Percentiles rank a stretch among this genome's conserved stretches.
These are phyloP conservation scores for Donacobius atricapilla DNA, from an alignment of 2,113 vertebrate genomes.

Conservation along the genomic window DNA sequence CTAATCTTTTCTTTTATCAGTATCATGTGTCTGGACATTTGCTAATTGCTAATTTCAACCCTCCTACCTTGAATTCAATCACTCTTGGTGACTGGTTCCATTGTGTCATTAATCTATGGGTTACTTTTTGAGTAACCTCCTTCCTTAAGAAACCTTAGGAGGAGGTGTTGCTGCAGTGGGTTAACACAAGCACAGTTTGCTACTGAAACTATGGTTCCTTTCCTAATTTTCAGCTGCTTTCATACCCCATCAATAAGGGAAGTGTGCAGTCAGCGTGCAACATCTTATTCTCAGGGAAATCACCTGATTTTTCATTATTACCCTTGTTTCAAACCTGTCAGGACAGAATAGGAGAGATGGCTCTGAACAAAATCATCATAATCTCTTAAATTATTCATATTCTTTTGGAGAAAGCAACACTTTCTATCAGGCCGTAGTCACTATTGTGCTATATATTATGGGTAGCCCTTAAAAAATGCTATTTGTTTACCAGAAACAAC, in stretches of 20 bases:
- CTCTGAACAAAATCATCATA: not conserved
- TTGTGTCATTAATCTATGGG: not conserved
- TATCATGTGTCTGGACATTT: not conserved
- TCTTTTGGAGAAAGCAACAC: not conserved
- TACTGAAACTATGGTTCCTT: not conserved
- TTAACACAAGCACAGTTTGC: not conserved
- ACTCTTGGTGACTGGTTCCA: not conserved
- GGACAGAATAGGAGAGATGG: not conserved
- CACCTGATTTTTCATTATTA: not conserved
- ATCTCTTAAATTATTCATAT: not conserved
- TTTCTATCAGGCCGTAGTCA: not conserved
- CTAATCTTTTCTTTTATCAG: not conserved
- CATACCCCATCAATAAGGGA: not conserved
- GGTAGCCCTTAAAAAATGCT: not conserved
- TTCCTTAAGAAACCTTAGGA: not conserved
- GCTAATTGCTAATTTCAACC: not conserved
- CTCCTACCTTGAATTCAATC: not conserved
- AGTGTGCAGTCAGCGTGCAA: not conserved
- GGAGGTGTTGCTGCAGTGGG: not conserved
- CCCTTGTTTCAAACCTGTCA: not conserved
- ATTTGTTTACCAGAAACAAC: not conserved
- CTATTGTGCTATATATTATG: not conserved
- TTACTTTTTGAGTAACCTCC: not conserved
- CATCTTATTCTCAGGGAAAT: not conserved
- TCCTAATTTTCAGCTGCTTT: not conserved